Percentiles rank a stretch among this genome's conserved stretches.
phyloP scores from a whole-genome alignment of 2,797 vertebrate genomes.

The Poeciliopsis presidionis region DNA sequence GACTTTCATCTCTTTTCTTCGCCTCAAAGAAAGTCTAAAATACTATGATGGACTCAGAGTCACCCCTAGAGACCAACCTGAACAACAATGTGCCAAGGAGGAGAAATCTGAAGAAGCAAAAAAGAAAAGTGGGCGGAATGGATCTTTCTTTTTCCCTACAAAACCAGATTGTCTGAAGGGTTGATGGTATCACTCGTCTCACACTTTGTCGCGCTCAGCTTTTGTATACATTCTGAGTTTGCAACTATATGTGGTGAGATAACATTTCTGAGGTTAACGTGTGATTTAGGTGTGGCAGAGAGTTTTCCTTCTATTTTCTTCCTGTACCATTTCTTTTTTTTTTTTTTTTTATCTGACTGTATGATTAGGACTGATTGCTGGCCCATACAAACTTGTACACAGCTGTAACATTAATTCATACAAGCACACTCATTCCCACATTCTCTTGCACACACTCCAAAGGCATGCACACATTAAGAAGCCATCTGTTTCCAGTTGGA shows the following conservation, averaged over 20 bases:
- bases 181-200: conserved; percentile 58
- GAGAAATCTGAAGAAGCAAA: conserved; percentile 64
- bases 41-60: conserved; percentile 64
- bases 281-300: conserved; percentile 32
- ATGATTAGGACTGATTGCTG: conserved; percentile 37
- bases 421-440: conserved; percentile 32
- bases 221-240: conserved; percentile 37
- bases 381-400: conserved; percentile 25
- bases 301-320: conserved; percentile 28
- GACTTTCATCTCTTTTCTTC: conserved; percentile 56
- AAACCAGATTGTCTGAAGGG: conserved; percentile 42
- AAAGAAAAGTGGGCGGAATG: conserved; percentile 27
- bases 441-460: conserved; percentile 50
- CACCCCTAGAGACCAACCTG: conserved; percentile 67
- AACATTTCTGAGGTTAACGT: conserved; percentile 26
- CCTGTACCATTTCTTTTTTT: conserved; percentile 10
- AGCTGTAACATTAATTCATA: conserved; percentile 44
- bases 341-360: background rate
- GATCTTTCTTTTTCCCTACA: conserved; percentile 45
- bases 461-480: conserved; percentile 70
- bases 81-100: conserved; percentile 63
- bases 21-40: conserved; percentile 58
- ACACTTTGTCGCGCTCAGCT: conserved; percentile 37
- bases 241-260: conserved; percentile 30
- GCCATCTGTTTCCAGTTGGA: conserved; percentile 86